phyloP scores from a whole-genome alignment of 2,113 vertebrate species.

The Cephalopholis sonnerati region DNA sequence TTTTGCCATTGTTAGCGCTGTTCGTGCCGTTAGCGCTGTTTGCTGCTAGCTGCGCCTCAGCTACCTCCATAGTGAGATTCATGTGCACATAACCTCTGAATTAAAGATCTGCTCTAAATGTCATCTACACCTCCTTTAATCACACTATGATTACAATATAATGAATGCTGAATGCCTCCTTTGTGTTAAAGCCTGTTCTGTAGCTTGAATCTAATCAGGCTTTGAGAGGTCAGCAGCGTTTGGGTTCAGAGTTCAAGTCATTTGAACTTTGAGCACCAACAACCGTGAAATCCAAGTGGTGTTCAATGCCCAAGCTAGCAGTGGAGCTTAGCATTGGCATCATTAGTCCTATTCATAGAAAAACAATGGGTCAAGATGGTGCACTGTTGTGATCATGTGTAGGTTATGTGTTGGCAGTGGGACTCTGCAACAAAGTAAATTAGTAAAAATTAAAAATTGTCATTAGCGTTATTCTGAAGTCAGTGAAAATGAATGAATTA shows the following conservation, averaged over 20 bases:
- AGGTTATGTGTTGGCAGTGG: constrained; percentile 9
- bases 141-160: not conserved
- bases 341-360: not conserved
- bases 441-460: no score
- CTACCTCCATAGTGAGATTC: no score
- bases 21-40: no score
- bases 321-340: not conserved
- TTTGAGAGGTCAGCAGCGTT: not conserved
- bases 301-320: not conserved
- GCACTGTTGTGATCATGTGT: constrained; percentile 1
- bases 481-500: not conserved
- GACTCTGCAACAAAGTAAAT: not conserved
- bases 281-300: not conserved
- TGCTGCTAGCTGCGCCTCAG: no score
- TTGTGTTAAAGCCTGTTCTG: not conserved
- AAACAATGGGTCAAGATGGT: not conserved
- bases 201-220: not conserved
- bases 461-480: no score
- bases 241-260: not conserved
- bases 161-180: not conserved
- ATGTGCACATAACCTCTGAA: no score
- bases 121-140: not conserved
- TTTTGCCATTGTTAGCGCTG: no score
- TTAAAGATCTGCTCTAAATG: no score
- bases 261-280: constrained; percentile 6